phyloP scores from a whole-genome alignment of 2,888 invertebrate genomes.

The Dolichopus griseipennis region DNA sequence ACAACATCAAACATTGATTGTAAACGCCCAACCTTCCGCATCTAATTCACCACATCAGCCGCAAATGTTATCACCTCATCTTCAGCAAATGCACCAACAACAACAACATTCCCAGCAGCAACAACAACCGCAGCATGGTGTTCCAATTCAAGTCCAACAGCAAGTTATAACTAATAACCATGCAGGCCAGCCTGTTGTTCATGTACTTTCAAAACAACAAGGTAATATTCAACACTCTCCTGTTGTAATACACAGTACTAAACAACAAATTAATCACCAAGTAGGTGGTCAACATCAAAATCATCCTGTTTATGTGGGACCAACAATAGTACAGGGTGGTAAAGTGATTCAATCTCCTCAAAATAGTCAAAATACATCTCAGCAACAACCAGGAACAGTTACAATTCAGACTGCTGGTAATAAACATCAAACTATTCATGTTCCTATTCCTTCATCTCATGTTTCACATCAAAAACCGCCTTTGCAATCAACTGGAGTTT shows the following conservation, averaged over 20 bases:
- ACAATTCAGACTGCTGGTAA: constrained; percentile 27
- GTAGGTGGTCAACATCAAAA: background rate
- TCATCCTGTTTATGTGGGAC: background rate
- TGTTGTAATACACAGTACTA: constrained; percentile 15
- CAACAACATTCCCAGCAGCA: constrained; percentile 26
- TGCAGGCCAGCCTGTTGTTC: constrained; percentile 14
- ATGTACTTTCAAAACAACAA: constrained; percentile 12
- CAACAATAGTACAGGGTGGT: constrained; percentile 17
- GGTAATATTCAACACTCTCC: constrained; percentile 16
- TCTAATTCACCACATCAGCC: constrained; percentile 32
- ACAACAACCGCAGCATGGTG: constrained; percentile 18
- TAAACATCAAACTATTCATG: constrained; percentile 42
- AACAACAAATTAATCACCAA: constrained; percentile 7
- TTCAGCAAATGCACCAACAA: constrained; percentile 26
- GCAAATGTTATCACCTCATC: constrained; percentile 29
- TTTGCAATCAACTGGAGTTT: constrained; percentile 22
- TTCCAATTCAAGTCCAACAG: constrained; percentile 15
- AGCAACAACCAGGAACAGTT: constrained; percentile 12
- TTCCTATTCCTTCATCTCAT: constrained; percentile 42
- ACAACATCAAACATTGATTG: constrained; percentile 27
- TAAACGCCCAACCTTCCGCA: constrained; percentile 36
- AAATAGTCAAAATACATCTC: background rate
- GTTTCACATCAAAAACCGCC: constrained; percentile 30
- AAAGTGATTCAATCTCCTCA: constrained; percentile 16
- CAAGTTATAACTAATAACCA: constrained; percentile 11